Conservation (phyloP, 1,140 invertebrate species). For the Acyrthosiphon pisum region DNA sequence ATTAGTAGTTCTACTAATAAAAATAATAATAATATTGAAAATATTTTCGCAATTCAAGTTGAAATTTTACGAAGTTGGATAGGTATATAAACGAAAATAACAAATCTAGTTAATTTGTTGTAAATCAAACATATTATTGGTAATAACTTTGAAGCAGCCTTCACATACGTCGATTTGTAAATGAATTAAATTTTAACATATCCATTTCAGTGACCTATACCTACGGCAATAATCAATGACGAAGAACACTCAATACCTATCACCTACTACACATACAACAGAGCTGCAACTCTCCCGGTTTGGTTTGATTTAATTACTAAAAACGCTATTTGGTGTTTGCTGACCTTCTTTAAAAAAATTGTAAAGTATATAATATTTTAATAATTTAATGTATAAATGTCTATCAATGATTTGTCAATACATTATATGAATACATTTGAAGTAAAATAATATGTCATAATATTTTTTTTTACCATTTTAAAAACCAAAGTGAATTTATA, state of each 20-base stretch:
- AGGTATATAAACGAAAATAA: no score
- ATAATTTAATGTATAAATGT: background rate
- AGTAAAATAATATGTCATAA: background rate
- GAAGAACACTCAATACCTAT: background rate
- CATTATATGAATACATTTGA: background rate
- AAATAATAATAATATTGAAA: no score
- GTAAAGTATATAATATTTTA: background rate
- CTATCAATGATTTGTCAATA: background rate
- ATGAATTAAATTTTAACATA: background rate
- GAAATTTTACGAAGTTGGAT: no score
- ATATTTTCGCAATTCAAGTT: no score
- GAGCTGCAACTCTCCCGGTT: background rate
- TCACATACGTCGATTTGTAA: background rate
- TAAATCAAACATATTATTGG: background rate
- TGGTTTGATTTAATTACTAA: background rate
- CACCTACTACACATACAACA: background rate
- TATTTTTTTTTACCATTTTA: no score
- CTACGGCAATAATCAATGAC: background rate
- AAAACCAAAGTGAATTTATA: no score
- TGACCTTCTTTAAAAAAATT: background rate
- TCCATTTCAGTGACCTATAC: background rate
- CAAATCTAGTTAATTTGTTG: background rate
- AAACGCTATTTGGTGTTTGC: background rate
- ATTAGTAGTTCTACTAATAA: no score
- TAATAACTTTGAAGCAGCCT: background rate